Percentiles rank a stretch among this genome's conserved stretches.
These are phyloP conservation scores for Carlito syrichta DNA, from an alignment of 2,113 vertebrate species.

Conservation along the genomic window DNA sequence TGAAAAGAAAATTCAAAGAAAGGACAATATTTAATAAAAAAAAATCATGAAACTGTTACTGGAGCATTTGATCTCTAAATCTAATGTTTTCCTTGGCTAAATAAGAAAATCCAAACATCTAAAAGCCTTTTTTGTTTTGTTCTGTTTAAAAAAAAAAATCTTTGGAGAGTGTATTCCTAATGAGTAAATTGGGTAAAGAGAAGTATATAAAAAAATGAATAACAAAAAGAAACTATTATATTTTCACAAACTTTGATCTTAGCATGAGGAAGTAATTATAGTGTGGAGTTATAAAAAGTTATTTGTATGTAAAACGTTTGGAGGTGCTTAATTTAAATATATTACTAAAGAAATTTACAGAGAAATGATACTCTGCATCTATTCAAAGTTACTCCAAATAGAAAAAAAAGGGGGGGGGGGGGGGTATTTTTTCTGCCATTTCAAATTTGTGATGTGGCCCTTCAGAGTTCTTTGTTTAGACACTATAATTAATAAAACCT, in stretches of 20 bases:
- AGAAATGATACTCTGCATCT: neutral
- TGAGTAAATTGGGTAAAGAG: neutral
- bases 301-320: slow-evolving; percentile 24
- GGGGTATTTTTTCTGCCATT: neutral
- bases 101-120: slow-evolving; percentile 12
- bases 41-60: slow-evolving; percentile 16
- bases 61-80: slow-evolving; percentile 30
- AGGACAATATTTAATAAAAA: neutral
- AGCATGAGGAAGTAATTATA: slow-evolving; percentile 41
- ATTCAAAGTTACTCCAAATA: neutral
- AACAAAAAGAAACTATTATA: slow-evolving; percentile 49
- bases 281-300: neutral
- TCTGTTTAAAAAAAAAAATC: neutral
- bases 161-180: slow-evolving; percentile 9
- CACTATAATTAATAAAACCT: neutral
- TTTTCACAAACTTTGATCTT: slow-evolving; percentile 54
- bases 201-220: slow-evolving; percentile 6
- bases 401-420: neutral
- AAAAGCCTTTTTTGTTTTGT: neutral
- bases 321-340: slow-evolving; percentile 27
- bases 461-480: neutral
- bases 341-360: neutral
- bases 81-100: slow-evolving; percentile 45
- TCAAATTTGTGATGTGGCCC: neutral
- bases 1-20: slow-evolving; percentile 25